Conservation (phyloP, 2,113 vertebrate genomes). For the Zosterops hypoxanthus region DNA sequence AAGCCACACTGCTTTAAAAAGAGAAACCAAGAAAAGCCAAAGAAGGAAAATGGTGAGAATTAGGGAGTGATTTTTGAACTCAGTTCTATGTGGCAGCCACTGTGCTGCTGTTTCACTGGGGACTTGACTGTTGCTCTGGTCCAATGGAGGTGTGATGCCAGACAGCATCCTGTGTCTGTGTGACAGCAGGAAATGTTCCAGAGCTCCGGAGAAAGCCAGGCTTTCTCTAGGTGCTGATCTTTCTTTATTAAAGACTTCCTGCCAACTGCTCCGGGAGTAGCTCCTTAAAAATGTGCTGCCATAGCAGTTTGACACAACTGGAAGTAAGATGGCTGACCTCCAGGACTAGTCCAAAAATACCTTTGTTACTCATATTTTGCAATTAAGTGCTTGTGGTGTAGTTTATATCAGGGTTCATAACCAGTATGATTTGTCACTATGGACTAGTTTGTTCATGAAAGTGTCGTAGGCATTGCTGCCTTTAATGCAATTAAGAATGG, state of each 20-base stretch:
- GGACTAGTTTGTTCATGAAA: background rate
- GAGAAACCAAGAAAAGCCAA: background rate
- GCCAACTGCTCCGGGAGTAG: background rate
- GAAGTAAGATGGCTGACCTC: background rate
- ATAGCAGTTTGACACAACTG: background rate
- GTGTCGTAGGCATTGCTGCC: background rate
- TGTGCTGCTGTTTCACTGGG: background rate
- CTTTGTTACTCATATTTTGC: background rate
- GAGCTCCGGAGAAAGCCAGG: background rate
- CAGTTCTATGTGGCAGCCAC: background rate
- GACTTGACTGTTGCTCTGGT: background rate
- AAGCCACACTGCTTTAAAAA: background rate
- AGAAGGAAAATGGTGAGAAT: background rate
- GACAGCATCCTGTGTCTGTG: background rate
- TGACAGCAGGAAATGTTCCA: background rate
- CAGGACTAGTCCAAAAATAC: background rate
- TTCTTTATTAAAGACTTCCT: background rate
- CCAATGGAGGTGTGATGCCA: background rate
- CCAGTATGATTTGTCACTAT: fast-evolving
- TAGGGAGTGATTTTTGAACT: background rate
- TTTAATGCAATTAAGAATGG: background rate
- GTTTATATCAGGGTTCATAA: background rate
- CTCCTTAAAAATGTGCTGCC: conserved; percentile 21
- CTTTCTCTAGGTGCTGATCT: background rate
- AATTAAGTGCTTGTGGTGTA: background rate